These are phyloP conservation scores for Xenops minutus DNA, from an alignment of 2,797 vertebrate genomes.

Conservation along the genomic window DNA sequence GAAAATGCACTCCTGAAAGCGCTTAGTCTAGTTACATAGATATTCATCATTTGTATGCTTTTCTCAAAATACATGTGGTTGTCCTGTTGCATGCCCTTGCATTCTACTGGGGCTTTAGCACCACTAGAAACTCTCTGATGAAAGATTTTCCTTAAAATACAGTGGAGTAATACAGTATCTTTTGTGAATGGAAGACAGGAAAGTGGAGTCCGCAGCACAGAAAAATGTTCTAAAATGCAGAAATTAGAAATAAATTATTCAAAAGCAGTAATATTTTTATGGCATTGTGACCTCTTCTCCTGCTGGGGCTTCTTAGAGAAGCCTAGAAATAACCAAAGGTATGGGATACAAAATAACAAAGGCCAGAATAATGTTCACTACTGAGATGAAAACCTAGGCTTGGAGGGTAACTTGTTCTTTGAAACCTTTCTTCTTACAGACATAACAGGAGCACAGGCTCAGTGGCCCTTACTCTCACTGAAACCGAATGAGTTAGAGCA, in stretches of 20 bases:
- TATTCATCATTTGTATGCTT: neutral
- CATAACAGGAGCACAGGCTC: neutral
- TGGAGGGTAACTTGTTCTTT: neutral
- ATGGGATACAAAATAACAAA: neutral
- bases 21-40: neutral
- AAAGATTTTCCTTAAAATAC: neutral
- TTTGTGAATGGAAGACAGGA: neutral
- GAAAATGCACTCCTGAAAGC: neutral
- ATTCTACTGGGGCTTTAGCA: neutral
- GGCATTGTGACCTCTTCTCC: neutral
- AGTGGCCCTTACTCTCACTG: neutral
- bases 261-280: neutral
- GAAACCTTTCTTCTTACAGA: neutral
- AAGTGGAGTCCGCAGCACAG: neutral
- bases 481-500: neutral
- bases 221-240: neutral
- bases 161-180: neutral
- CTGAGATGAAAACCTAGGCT: neutral
- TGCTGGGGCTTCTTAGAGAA: neutral
- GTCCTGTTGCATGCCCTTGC: neutral
- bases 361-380: neutral
- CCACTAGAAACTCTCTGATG: neutral
- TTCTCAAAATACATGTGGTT: neutral
- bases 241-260: slow-evolving; percentile 7
- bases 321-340: neutral